These are phyloP conservation scores for Helostoma temminkii DNA, from an alignment of 2,797 vertebrate species.

Conservation along the genomic window DNA sequence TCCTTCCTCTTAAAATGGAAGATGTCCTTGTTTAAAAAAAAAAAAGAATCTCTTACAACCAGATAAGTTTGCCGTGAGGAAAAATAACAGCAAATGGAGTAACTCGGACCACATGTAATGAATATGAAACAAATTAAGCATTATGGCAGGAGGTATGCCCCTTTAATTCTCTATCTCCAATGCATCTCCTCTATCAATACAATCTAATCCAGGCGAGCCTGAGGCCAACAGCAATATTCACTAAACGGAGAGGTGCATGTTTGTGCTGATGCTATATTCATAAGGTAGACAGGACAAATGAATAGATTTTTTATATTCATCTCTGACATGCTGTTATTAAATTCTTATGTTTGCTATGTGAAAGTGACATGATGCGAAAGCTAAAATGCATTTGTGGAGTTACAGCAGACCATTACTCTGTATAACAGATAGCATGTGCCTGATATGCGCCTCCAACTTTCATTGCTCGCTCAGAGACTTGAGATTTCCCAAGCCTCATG, in stretches of 20 bases:
- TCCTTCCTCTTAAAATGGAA: constrained; percentile 36
- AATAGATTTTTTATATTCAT: constrained; percentile 73
- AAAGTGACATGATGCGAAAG: constrained; percentile 58
- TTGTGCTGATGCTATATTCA: constrained; percentile 54
- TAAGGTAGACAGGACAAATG: constrained; percentile 64
- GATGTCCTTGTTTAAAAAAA: constrained; percentile 22
- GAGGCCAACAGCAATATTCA: constrained; percentile 68
- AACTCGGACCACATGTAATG: constrained; percentile 80
- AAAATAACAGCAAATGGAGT: constrained; percentile 69
- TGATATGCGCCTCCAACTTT: constrained; percentile 65
- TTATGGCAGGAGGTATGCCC: constrained; percentile 68
- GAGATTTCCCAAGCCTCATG: constrained; percentile 67
- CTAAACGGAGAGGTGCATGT: constrained; percentile 58
- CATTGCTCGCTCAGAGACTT: constrained; percentile 59
- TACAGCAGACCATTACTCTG: constrained; percentile 60
- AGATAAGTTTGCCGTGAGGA: constrained; percentile 47
- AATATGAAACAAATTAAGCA: constrained; percentile 75
- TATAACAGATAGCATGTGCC: constrained; percentile 66
- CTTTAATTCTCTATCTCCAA: constrained; percentile 78
- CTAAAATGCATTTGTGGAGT: constrained; percentile 74
- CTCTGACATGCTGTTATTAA: constrained; percentile 76
- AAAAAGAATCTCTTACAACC: constrained; percentile 8
- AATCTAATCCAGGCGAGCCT: constrained; percentile 73
- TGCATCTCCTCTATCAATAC: constrained; percentile 77
- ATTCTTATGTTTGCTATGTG: constrained; percentile 70